These are phyloP conservation scores for Hydrotaea diabolus DNA, from an alignment of 2,888 invertebrate species.

Conservation along the genomic window DNA sequence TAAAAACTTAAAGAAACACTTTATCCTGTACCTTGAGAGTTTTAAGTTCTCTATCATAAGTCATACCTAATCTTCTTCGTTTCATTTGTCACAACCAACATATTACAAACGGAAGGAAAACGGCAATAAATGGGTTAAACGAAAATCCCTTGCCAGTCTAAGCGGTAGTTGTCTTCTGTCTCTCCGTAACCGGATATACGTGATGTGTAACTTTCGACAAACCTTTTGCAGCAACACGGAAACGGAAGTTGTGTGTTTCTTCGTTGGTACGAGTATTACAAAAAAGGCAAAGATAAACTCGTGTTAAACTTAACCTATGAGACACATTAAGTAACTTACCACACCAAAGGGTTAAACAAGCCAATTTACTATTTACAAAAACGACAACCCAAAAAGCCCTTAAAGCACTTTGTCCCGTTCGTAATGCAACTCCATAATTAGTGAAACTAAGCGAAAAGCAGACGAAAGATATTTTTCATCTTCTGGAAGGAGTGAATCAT, in stretches of 20 bases:
- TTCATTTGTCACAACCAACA: constrained; percentile 65
- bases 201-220: constrained; percentile 40
- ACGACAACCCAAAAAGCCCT: too few species aligned
- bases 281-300: constrained; percentile 29
- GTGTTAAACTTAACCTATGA: constrained; percentile 42
- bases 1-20: too few species aligned
- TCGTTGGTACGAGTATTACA: background rate
- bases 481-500: constrained; percentile 12
- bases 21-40: background rate
- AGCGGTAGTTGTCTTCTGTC: constrained; percentile 43
- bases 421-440: background rate
- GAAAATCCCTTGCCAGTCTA: background rate
- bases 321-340: background rate
- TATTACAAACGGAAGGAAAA: constrained; percentile 67
- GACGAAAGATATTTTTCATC: too few species aligned
- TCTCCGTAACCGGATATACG: constrained; percentile 59
- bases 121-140: constrained; percentile 63
- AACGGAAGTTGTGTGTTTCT: constrained; percentile 57
- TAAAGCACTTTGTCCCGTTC: background rate
- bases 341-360: background rate
- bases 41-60: background rate
- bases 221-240: constrained; percentile 45
- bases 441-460: background rate
- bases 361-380: constrained; percentile 14
- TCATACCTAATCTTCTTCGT: constrained; percentile 13